Conservation (phyloP, 2,888 invertebrate species). For the Lydus trimaculatus region DNA sequence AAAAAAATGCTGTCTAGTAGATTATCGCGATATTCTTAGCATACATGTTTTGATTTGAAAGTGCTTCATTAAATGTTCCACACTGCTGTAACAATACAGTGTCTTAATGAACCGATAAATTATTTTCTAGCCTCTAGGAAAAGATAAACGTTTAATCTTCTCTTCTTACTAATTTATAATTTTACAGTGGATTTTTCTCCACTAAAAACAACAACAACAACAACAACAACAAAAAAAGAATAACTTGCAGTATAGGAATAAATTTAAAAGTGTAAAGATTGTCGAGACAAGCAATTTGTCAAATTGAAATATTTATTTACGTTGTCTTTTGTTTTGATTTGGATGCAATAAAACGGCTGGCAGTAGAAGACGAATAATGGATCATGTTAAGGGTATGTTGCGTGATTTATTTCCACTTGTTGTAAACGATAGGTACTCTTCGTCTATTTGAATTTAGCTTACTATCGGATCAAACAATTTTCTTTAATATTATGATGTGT, state of each 20-base stretch:
- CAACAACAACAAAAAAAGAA: too few relatives aligned
- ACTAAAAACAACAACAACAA: too few relatives aligned
- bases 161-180: neutral
- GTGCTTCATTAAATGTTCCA: neutral
- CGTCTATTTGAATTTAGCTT: too few relatives aligned
- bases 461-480: too few relatives aligned
- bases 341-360: neutral
- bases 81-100: neutral
- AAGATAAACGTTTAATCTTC: slow-evolving; percentile 1
- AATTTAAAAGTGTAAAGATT: neutral
- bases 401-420: neutral
- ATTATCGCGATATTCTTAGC: neutral
- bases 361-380: neutral
- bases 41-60: neutral
- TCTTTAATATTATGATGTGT: neutral
- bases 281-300: neutral
- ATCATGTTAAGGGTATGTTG: neutral
- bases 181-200: neutral
- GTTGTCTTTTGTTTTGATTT: neutral
- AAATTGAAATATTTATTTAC: slow-evolving; percentile 2
- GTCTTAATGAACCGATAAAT: neutral
- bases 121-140: neutral
- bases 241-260: neutral
- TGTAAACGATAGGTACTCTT: neutral
- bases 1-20: too few relatives aligned